A percentile compares a stretch with the other conserved stretches of the same genome.
Evolutionary conservation across 2,888 invertebrate species (phyloP).

Genomic region (Drosophila fulvimacula): DNA sequence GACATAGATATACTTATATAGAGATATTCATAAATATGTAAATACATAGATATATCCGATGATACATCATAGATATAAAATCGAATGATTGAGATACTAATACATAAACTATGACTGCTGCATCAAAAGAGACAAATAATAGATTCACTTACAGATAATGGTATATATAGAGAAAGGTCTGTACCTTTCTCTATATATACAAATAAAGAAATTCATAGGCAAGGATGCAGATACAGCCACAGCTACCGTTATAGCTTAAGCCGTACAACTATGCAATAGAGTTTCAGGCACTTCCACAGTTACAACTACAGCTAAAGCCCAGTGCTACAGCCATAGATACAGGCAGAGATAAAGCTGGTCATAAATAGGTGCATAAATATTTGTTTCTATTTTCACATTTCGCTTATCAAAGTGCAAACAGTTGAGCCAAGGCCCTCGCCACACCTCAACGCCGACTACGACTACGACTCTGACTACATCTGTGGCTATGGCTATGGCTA

Average conservation of each 20-base stretch:
- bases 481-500: neutral
- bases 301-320: neutral
- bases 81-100: slow-evolving; percentile 1
- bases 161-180: neutral
- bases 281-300: slow-evolving; percentile 20
- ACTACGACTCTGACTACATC: neutral
- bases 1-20: too few relatives aligned
- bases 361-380: slow-evolving; percentile 66
- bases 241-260: neutral
- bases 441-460: neutral
- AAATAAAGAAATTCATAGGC: neutral
- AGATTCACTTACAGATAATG: neutral
- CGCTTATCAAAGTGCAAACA: slow-evolving; percentile 66
- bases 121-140: slow-evolving; percentile 2
- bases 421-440: slow-evolving; percentile 14
- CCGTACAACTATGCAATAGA: neutral
- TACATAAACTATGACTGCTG: neutral
- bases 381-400: slow-evolving; percentile 63
- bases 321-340: slow-evolving; percentile 22
- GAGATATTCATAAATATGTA: too few relatives aligned
- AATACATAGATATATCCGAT: too few relatives aligned
- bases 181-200: too few relatives aligned
- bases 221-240: neutral
- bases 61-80: too few relatives aligned
- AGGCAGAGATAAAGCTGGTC: slow-evolving; percentile 14